Percentiles rank a stretch among this genome's conserved stretches.
Conservation (phyloP, 2,797 vertebrate species). For the Acipenser oxyrinchus region DNA sequence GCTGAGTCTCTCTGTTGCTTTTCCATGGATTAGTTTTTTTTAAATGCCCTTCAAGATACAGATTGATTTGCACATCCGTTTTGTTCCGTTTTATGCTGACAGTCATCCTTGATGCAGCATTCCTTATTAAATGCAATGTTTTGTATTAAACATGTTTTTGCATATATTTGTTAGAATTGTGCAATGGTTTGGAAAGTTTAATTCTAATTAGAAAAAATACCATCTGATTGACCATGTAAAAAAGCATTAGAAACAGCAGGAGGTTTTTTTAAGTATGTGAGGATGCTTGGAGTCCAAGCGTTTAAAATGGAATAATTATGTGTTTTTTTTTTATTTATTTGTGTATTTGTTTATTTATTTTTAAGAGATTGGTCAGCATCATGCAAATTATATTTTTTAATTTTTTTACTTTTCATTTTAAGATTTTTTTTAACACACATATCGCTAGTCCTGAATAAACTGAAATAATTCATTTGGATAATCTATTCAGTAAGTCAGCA, state of each 20-base stretch:
- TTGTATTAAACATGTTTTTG: too few relatives aligned
- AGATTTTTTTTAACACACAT: too few relatives aligned
- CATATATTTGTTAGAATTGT: background rate
- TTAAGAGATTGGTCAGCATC: background rate
- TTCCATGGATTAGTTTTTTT: background rate
- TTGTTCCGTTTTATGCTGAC: constrained; percentile 48
- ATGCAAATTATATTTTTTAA: background rate
- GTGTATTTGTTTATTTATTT: background rate
- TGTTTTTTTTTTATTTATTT: background rate
- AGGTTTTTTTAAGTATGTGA: background rate
- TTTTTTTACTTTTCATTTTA: too few relatives aligned
- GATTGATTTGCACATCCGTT: background rate
- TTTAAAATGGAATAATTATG: background rate
- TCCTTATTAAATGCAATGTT: too few relatives aligned
- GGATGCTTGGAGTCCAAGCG: background rate
- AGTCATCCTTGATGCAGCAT: too few relatives aligned
- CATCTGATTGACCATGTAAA: background rate
- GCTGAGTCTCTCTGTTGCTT: background rate
- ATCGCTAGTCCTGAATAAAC: background rate
- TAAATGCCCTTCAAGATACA: background rate
- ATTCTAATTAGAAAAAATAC: background rate
- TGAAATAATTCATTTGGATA: background rate
- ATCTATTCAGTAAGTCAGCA: background rate
- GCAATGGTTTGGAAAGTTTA: background rate
- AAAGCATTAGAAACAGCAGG: background rate